These are phyloP conservation scores for Tachina grossa DNA, from an alignment of 2,888 invertebrate genomes.

Conservation along the genomic window DNA sequence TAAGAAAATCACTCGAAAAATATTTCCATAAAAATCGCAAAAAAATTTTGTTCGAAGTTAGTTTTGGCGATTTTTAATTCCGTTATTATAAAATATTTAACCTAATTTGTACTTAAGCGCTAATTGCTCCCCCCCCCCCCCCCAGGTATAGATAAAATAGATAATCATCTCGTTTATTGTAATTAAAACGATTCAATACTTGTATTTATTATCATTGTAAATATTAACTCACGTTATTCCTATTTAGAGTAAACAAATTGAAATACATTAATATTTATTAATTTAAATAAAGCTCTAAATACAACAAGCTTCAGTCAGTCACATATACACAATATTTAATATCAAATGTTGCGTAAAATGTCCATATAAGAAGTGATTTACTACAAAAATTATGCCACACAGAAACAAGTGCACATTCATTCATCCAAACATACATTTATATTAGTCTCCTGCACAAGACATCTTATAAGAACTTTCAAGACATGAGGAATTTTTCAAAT, in stretches of 20 bases:
- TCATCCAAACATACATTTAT: too few relatives aligned
- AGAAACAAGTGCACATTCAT: not conserved
- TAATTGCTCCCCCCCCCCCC: not conserved
- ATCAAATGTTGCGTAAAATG: not conserved
- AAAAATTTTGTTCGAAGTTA: too few relatives aligned
- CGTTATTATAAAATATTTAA: too few relatives aligned
- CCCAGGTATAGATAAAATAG: not conserved
- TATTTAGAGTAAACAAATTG: slow-evolving; percentile 46
- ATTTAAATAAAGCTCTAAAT: slow-evolving; percentile 51
- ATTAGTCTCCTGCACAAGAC: too few relatives aligned
- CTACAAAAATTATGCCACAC: slow-evolving; percentile 13
- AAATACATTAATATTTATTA: slow-evolving; percentile 50
- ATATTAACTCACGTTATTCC: slow-evolving; percentile 31
- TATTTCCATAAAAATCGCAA: too few relatives aligned
- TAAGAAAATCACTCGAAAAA: too few relatives aligned
- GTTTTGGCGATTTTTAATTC: too few relatives aligned
- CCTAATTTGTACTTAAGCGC: too few relatives aligned
- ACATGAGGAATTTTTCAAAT: too few relatives aligned
- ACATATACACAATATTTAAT: slow-evolving; percentile 22
- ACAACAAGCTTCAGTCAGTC: slow-evolving; percentile 21
- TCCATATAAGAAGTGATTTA: slow-evolving; percentile 1
- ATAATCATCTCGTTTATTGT: slow-evolving; percentile 34
- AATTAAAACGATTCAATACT: slow-evolving; percentile 39
- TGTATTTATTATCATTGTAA: slow-evolving; percentile 44
- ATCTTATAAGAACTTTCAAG: too few relatives aligned